Evolutionary conservation across 1,140 invertebrate species (phyloP).

Genomic region (Monomorium pharaonis): DNA sequence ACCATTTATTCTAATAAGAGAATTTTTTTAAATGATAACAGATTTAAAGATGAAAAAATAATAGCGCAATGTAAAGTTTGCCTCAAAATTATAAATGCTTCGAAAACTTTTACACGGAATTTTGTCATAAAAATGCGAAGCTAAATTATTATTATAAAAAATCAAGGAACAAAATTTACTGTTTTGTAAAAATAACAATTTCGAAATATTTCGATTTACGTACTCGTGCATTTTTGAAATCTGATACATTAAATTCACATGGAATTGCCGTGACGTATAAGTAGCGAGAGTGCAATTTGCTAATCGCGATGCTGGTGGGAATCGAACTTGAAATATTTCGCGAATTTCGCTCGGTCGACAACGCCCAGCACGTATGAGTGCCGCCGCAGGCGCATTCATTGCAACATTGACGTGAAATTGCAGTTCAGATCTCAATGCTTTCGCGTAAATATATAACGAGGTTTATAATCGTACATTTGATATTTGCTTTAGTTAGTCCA

Average conservation of each 20-base stretch:
- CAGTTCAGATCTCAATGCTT: constrained; percentile 46
- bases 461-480: constrained; percentile 12
- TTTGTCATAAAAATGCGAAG: no score
- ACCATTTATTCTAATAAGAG: no score
- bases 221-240: not conserved
- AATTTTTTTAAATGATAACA: no score
- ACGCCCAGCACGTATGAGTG: not conserved
- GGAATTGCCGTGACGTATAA: constrained; percentile 7
- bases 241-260: not conserved
- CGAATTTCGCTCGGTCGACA: constrained; percentile 20
- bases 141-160: not conserved
- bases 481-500: constrained; percentile 28
- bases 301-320: constrained; percentile 26
- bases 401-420: constrained; percentile 54
- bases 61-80: no score
- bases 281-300: constrained; percentile 28
- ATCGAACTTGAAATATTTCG: constrained; percentile 55
- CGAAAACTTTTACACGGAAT: no score
- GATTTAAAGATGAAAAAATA: no score
- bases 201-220: not conserved
- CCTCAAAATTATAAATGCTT: no score
- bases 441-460: constrained; percentile 40
- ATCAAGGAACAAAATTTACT: not conserved
- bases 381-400: constrained; percentile 30
- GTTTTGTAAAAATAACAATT: not conserved